Conservation (phyloP, 2,888 invertebrate genomes). For the Lypha dubia region DNA sequence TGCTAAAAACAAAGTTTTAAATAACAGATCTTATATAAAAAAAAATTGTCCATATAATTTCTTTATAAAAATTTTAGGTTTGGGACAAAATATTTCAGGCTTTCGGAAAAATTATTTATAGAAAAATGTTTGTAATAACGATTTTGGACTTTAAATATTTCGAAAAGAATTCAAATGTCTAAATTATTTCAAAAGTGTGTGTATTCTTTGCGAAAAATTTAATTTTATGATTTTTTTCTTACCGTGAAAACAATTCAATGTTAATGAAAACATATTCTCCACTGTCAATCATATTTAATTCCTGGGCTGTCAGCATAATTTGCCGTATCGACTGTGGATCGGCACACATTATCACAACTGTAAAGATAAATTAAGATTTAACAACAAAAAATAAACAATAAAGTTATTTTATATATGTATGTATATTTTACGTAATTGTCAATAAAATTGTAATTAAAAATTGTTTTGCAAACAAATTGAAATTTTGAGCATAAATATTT, state of each 20-base stretch:
- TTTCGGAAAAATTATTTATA: too few relatives aligned
- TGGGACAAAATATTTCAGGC: too few relatives aligned
- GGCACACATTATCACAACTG: conserved; percentile 98
- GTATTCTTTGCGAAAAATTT: too few relatives aligned
- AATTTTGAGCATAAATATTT: not conserved
- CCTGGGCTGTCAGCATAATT: conserved; percentile 96
- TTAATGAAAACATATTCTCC: conserved; percentile 99
- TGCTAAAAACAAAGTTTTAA: too few relatives aligned
- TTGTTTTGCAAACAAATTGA: not conserved
- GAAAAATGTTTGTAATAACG: too few relatives aligned
- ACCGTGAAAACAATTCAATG: conserved; percentile 98
- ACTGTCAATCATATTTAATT: conserved; percentile 96
- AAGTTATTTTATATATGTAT: not conserved
- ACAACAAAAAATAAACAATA: not conserved
- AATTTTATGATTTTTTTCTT: too few relatives aligned
- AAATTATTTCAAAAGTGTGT: too few relatives aligned
- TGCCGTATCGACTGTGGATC: conserved; percentile 94
- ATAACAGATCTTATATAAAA: too few relatives aligned
- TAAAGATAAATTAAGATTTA: conserved; percentile 83
- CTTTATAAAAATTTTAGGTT: too few relatives aligned
- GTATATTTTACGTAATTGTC: conserved; percentile 1
- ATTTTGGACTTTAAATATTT: too few relatives aligned
- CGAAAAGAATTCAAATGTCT: too few relatives aligned
- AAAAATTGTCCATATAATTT: too few relatives aligned
- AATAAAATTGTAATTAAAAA: not conserved